These are phyloP conservation scores for Catocala sponsa DNA, from an alignment of 2,888 invertebrate species.

Conservation along the genomic window DNA sequence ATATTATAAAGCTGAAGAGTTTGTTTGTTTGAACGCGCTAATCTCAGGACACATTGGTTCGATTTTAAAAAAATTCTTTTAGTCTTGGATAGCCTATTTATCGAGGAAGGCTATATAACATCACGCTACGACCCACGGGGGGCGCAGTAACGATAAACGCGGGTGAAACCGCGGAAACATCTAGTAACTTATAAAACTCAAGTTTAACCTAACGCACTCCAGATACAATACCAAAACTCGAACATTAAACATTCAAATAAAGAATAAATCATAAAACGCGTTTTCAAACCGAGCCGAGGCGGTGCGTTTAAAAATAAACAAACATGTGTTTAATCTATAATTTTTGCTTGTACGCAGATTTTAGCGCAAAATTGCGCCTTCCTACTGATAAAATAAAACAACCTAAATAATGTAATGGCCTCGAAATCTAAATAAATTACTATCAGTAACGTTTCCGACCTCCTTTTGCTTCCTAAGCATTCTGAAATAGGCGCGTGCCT, in stretches of 20 bases:
- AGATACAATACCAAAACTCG: too few species aligned
- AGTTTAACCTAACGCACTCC: too few species aligned
- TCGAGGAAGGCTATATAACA: too few species aligned
- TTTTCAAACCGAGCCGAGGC: conserved; percentile 7
- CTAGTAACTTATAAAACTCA: too few species aligned
- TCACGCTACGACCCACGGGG: too few species aligned
- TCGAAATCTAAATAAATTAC: conserved; percentile 86
- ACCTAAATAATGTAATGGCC: conserved; percentile 84
- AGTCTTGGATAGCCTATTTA: too few species aligned
- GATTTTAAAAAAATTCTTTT: too few species aligned
- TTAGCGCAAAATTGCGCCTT: conserved; percentile 81
- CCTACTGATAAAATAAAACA: conserved; percentile 87
- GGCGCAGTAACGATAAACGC: too few species aligned
- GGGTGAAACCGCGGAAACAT: too few species aligned
- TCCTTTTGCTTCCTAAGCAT: conserved; percentile 81
- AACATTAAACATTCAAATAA: conserved; percentile 5
- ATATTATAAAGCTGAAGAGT: too few species aligned
- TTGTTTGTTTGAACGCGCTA: too few species aligned
- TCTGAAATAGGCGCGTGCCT: conserved; percentile 64
- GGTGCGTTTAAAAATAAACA: conserved; percentile 24
- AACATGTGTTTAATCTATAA: conserved; percentile 63
- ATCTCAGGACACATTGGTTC: too few species aligned
- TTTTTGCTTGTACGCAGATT: conserved; percentile 57
- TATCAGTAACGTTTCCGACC: conserved; percentile 86
- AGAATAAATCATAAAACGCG: conserved; percentile 21